Evolutionary conservation across 2,888 invertebrate species (phyloP).

Genomic region (Caenorhabditis wallacei): DNA sequence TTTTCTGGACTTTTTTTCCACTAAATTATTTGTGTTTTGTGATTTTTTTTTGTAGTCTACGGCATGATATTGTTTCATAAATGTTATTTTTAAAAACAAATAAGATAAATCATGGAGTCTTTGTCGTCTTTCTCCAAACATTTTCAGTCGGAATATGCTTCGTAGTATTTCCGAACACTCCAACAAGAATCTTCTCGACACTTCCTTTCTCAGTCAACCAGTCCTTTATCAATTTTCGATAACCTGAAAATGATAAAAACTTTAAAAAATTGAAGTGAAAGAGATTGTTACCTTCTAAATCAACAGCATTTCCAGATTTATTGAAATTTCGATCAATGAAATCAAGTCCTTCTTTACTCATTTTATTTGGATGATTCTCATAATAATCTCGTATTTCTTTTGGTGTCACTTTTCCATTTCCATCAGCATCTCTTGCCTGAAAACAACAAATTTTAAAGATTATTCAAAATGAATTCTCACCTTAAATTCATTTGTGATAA

Average conservation of each 20-base stretch:
- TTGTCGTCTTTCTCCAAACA: slow-evolving; percentile 46
- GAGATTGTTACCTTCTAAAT: slow-evolving; percentile 19
- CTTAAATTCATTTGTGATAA: slow-evolving; percentile 52
- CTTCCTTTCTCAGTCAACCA: slow-evolving; percentile 61
- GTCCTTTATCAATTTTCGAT: slow-evolving; percentile 42
- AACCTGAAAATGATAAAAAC: neutral
- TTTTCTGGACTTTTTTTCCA: neutral
- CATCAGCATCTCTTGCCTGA: slow-evolving; percentile 50
- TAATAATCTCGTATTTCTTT: slow-evolving; percentile 56
- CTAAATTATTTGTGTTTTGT: neutral
- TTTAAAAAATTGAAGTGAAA: neutral
- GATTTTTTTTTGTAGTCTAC: slow-evolving; percentile 8
- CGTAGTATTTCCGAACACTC: slow-evolving; percentile 51
- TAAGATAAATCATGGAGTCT: slow-evolving; percentile 16
- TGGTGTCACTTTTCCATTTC: slow-evolving; percentile 36
- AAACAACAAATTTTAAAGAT: neutral
- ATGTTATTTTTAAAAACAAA: neutral
- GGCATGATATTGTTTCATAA: slow-evolving; percentile 34
- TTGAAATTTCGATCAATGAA: slow-evolving; percentile 61
- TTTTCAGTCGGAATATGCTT: slow-evolving; percentile 10
- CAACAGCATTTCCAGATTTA: slow-evolving; percentile 14
- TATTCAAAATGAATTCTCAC: slow-evolving; percentile 7
- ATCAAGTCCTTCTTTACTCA: slow-evolving; percentile 57
- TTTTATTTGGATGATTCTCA: slow-evolving; percentile 55
- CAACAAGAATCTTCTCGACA: slow-evolving; percentile 44